Conservation (phyloP, 1,140 invertebrate genomes). For the Drosophila sucinea region DNA sequence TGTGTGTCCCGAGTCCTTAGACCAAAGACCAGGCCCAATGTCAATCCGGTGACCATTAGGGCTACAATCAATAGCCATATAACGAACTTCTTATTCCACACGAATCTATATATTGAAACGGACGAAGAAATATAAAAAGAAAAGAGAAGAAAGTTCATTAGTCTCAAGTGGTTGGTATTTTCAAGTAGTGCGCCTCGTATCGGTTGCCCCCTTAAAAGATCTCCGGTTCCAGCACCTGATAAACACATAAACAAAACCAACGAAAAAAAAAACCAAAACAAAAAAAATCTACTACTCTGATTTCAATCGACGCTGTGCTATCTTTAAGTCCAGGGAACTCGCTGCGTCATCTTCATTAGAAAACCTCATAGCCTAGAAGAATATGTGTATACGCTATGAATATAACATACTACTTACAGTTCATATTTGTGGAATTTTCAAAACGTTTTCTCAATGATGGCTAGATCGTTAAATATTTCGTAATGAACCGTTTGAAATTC, state of each 20-base stretch:
- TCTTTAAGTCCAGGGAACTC: slow-evolving; percentile 3
- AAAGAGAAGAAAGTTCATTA: slow-evolving; percentile 1
- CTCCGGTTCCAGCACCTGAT: slow-evolving; percentile 2
- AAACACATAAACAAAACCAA: neutral
- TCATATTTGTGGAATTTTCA: neutral
- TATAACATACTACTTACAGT: neutral
- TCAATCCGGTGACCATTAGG: slow-evolving; percentile 62
- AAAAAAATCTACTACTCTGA: neutral
- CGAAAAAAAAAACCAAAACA: neutral
- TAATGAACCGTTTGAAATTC: no score
- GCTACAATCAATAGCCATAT: slow-evolving; percentile 64
- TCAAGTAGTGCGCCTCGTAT: neutral
- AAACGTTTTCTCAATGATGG: neutral
- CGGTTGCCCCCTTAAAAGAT: neutral
- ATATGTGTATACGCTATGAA: neutral
- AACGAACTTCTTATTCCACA: slow-evolving; percentile 60
- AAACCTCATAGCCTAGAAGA: neutral
- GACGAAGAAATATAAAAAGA: neutral
- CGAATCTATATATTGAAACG: slow-evolving; percentile 37
- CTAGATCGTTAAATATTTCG: neutral
- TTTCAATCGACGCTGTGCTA: neutral
- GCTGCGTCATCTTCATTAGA: slow-evolving; percentile 1
- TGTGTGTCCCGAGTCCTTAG: slow-evolving; percentile 42
- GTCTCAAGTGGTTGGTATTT: slow-evolving; percentile 2
- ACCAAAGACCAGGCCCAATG: slow-evolving; percentile 70